phyloP scores from a whole-genome alignment of 2,113 vertebrate species.

The Phalacrocorax pelagicus region DNA sequence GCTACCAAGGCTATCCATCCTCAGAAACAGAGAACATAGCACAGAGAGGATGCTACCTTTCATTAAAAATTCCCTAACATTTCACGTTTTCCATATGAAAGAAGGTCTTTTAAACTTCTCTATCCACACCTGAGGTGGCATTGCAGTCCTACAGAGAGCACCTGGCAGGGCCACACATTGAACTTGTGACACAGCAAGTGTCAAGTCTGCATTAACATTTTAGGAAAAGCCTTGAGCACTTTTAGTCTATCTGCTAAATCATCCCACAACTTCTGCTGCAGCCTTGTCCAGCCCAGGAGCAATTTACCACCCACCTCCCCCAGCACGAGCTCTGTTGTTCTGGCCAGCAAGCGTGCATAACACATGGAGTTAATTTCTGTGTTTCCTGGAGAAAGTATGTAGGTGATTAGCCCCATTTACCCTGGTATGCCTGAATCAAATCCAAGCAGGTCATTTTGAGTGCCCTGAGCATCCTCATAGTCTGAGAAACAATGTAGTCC shows the following conservation, averaged over 20 bases:
- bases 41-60: neutral
- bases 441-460: neutral
- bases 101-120: neutral
- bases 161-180: neutral
- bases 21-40: neutral
- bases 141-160: neutral
- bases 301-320: constrained; percentile 23
- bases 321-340: neutral
- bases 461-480: neutral
- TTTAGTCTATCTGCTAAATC: neutral
- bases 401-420: constrained; percentile 3
- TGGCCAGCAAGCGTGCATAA: neutral
- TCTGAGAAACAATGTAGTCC: neutral
- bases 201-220: neutral
- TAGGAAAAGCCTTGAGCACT: neutral
- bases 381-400: neutral
- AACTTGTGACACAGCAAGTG: neutral
- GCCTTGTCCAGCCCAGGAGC: constrained; percentile 1
- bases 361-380: neutral
- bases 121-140: neutral
- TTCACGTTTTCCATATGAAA: neutral
- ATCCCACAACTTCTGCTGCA: neutral
- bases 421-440: neutral
- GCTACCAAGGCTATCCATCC: neutral
- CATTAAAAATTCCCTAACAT: neutral